Percentiles rank a stretch among this genome's conserved stretches.
phyloP scores from a whole-genome alignment of 2,888 invertebrate species.

The Heteromyza rotundicornis region DNA sequence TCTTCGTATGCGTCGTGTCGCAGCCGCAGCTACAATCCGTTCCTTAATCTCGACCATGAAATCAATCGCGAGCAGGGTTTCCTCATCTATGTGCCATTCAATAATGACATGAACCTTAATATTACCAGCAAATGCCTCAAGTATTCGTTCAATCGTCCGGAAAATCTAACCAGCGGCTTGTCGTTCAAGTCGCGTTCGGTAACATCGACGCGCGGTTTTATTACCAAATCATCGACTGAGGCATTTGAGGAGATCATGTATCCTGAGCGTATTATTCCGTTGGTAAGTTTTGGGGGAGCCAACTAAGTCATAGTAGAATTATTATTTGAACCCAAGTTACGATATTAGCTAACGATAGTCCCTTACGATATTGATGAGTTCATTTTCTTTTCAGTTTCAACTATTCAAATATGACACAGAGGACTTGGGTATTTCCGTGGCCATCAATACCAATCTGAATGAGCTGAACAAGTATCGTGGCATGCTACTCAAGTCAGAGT shows the following conservation, averaged over 20 bases:
- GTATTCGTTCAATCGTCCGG: constrained; percentile 58
- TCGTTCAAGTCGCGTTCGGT: constrained; percentile 61
- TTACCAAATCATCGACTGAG: constrained; percentile 53
- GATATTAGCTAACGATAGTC: no score
- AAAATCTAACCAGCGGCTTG: constrained; percentile 59
- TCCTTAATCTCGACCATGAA: constrained; percentile 70
- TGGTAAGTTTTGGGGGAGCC: constrained; percentile 40
- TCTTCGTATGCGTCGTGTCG: constrained; percentile 65
- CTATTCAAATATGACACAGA: constrained; percentile 54
- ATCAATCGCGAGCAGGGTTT: constrained; percentile 73
- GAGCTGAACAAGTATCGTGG: constrained; percentile 59
- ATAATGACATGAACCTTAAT: constrained; percentile 60
- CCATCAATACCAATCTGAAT: constrained; percentile 57
- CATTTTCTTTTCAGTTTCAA: constrained; percentile 50
- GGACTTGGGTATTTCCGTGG: constrained; percentile 57
- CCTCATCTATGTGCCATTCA: constrained; percentile 71
- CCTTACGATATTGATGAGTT: not conserved
- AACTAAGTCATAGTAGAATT: no score
- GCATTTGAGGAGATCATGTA: constrained; percentile 57
- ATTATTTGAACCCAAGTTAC: no score
- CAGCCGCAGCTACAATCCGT: constrained; percentile 68
- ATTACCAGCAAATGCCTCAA: constrained; percentile 49
- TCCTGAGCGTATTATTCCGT: constrained; percentile 55
- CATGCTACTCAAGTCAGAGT: constrained; percentile 61
- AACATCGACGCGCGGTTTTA: constrained; percentile 56